Percentiles rank a stretch among this genome's conserved stretches.
phyloP scores from a whole-genome alignment of 2,797 vertebrate genomes.

The Sebastes ruberrimus region DNA sequence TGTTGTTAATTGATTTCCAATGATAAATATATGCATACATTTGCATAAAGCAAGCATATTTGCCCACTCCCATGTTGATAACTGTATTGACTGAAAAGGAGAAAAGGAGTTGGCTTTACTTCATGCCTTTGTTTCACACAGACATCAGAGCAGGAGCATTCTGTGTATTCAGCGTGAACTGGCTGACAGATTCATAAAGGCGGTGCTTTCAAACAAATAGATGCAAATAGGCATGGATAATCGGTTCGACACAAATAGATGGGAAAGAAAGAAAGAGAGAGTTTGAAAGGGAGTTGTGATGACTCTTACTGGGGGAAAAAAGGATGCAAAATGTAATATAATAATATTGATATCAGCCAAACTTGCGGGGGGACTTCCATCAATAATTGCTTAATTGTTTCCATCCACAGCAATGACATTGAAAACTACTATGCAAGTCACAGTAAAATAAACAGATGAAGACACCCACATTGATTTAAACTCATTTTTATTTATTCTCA shows the following conservation, averaged over 20 bases:
- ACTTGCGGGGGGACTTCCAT: not conserved
- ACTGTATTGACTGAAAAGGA: not conserved
- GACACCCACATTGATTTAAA: not conserved
- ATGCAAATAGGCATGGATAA: not conserved
- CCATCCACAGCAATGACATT: not conserved
- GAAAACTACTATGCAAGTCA: not conserved
- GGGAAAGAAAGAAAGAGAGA: not conserved
- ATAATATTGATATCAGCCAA: not conserved
- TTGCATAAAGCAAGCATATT: too few species aligned
- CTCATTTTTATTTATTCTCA: not conserved
- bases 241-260: not conserved
- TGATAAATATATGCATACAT: too few species aligned
- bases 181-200: not conserved
- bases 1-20: too few species aligned
- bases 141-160: not conserved
- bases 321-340: not conserved
- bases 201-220: not conserved
- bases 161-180: not conserved
- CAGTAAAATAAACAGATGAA: not conserved
- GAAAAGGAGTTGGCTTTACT: not conserved
- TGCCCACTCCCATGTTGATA: too few species aligned
- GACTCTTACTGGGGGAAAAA: not conserved
- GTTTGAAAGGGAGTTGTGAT: not conserved
- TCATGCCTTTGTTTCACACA: not conserved
- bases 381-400: not conserved